A percentile compares a stretch with the other conserved stretches of the same genome.
phyloP scores from a whole-genome alignment of 2,888 invertebrate species.

The Drosophila incognita region DNA sequence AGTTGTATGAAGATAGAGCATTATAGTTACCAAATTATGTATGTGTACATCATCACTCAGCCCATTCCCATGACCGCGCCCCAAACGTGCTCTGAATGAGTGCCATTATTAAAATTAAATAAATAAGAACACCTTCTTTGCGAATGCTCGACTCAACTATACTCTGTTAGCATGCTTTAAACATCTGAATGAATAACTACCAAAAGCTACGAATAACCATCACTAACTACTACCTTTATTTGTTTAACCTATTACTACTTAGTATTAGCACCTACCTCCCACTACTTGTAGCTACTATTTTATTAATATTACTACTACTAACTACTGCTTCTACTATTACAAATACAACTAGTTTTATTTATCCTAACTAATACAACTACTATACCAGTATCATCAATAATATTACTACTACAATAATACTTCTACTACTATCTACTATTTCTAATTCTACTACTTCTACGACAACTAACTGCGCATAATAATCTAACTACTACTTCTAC shows the following conservation, averaged over 20 bases:
- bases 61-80: constrained; percentile 26
- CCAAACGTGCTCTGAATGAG: constrained; percentile 46
- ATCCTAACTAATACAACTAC: background rate
- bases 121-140: background rate
- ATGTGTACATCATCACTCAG: constrained; percentile 3
- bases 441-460: background rate
- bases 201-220: background rate
- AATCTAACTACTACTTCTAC: background rate
- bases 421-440: background rate
- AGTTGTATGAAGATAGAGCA: constrained; percentile 10
- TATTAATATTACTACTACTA: background rate
- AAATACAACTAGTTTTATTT: background rate
- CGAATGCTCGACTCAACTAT: background rate
- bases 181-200: background rate
- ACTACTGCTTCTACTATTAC: background rate
- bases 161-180: background rate
- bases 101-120: constrained; percentile 40
- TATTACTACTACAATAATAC: background rate
- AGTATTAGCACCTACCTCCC: background rate
- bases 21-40: constrained; percentile 7
- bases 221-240: background rate
- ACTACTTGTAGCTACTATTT: background rate
- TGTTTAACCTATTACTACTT: background rate
- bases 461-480: background rate
- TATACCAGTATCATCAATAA: background rate